phyloP scores from a whole-genome alignment of 2,113 vertebrate genomes.

The Machaerirhynchus nigripectus region DNA sequence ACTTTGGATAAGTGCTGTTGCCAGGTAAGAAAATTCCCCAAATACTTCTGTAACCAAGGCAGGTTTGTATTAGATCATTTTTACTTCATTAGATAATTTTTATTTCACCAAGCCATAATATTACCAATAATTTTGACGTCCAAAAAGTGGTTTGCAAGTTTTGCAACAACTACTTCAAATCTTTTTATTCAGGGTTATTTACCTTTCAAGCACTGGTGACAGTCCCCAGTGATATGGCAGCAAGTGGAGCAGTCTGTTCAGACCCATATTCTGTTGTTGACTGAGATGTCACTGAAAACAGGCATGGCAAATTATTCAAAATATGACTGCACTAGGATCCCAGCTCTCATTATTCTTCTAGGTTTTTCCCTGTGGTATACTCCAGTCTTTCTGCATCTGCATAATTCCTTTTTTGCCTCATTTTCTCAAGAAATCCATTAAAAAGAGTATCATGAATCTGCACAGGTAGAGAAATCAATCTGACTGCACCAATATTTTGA shows the following conservation, averaged over 20 bases:
- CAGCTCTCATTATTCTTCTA: neutral
- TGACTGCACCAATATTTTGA: neutral
- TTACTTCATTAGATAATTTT: neutral
- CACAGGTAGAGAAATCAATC: neutral
- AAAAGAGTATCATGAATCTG: neutral
- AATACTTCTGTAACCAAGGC: neutral
- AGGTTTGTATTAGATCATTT: neutral
- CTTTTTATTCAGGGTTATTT: neutral
- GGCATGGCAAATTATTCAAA: neutral
- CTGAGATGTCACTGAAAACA: neutral
- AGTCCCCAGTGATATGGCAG: neutral
- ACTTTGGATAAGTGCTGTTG: neutral
- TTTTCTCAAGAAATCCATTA: slow-evolving; percentile 34
- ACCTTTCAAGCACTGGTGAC: neutral
- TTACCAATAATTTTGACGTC: neutral
- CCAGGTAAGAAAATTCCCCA: neutral
- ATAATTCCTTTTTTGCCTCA: slow-evolving; percentile 19
- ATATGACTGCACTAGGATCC: neutral
- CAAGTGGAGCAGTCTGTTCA: neutral
- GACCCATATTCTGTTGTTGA: neutral
- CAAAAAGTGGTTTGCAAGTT: neutral
- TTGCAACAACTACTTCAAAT: neutral
- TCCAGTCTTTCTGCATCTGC: neutral
- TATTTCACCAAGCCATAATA: neutral
- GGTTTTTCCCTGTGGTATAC: neutral